Evolutionary conservation across 2,113 vertebrate species (phyloP).

Genomic region (Oreochromis aureus): DNA sequence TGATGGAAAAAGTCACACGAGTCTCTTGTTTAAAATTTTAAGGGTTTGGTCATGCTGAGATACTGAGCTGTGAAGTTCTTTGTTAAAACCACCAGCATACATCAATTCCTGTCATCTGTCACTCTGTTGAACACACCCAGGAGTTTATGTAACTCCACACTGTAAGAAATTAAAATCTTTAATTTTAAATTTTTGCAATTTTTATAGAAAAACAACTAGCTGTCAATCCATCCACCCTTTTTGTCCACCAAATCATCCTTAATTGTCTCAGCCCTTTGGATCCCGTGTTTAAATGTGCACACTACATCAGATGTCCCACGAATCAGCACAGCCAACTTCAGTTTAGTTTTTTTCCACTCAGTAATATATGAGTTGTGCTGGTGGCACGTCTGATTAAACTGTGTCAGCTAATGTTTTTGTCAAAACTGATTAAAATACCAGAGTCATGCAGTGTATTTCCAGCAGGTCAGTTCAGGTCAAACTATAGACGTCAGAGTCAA

Average conservation of each 20-base stretch:
- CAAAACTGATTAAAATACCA: neutral
- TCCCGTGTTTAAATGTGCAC: neutral
- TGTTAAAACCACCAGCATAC: neutral
- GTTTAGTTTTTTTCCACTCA: neutral
- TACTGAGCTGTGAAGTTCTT: neutral
- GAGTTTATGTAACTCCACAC: neutral
- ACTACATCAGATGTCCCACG: accelerated
- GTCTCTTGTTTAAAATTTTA: neutral
- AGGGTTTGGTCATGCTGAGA: neutral
- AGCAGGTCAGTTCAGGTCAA: neutral
- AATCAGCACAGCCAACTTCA: neutral
- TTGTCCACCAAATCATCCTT: neutral
- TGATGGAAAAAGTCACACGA: neutral
- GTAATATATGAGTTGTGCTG: neutral
- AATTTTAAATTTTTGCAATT: neutral
- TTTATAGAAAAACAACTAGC: neutral
- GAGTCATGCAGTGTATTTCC: neutral
- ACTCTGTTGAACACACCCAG: neutral
- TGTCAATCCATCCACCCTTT: neutral
- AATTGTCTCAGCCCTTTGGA: neutral
- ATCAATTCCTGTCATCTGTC: neutral
- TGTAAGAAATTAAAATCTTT: neutral
- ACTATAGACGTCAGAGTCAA: neutral
- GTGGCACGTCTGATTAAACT: neutral
- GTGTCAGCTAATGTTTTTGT: neutral